phyloP scores from a whole-genome alignment of 1,140 invertebrate species.

The Trichonephila inaurata region DNA sequence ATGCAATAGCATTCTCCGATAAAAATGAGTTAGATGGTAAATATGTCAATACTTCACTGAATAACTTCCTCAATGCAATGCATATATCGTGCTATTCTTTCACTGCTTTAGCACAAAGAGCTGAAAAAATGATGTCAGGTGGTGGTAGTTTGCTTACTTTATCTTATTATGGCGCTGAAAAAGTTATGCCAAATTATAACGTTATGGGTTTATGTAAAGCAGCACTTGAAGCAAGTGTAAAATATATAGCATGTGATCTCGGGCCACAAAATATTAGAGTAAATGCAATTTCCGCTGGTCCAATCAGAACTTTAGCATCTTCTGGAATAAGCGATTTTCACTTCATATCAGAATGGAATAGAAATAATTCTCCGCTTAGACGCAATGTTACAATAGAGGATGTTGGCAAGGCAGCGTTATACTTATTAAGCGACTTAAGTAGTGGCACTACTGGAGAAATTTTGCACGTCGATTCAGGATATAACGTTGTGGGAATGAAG shows the following conservation, averaged over 20 bases:
- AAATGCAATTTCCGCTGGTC: neutral
- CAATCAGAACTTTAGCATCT: conserved; percentile 11
- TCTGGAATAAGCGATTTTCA: too few species aligned
- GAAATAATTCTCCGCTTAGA: too few species aligned
- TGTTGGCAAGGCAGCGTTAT: too few species aligned
- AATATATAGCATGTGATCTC: neutral
- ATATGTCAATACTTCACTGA: neutral
- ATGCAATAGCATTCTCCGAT: too few species aligned
- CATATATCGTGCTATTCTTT: conserved; percentile 17
- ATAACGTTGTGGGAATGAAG: too few species aligned
- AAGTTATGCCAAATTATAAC: conserved; percentile 18
- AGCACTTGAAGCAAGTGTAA: conserved; percentile 11
- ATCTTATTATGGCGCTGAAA: conserved; percentile 17
- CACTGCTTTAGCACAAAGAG: neutral
- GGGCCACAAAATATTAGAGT: neutral
- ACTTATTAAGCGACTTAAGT: too few species aligned
- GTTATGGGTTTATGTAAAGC: neutral
- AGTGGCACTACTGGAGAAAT: too few species aligned
- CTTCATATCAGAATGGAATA: too few species aligned
- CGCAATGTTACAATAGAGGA: too few species aligned
- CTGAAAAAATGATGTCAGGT: conserved; percentile 9
- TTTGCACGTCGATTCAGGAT: too few species aligned
- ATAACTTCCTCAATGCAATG: neutral
- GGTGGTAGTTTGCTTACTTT: conserved; percentile 1
- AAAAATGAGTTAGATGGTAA: too few species aligned